Evolutionary conservation across 1,140 invertebrate genomes (phyloP), one percentile per base, ranked within the genome.

Genomic region (Scaptomyza montana): DNA sequence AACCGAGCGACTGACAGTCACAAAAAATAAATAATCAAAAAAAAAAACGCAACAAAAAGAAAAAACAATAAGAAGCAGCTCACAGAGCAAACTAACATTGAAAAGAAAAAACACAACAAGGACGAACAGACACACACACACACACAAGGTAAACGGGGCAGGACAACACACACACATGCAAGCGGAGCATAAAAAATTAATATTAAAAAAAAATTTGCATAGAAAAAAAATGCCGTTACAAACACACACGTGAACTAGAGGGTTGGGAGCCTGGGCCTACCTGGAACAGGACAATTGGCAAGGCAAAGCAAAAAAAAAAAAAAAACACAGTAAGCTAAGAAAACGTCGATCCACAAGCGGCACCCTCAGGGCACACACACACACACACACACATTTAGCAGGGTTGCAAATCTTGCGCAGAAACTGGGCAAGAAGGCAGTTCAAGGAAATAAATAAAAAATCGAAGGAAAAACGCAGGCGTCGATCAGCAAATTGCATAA

Each of bases 211-310:
- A 89, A 89, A 89, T 89, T 89, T 89, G 84, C 84, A 89, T 89
- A 89, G 79, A 89, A 84, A 89, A 86, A 87, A 89, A 89, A 89
- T 89, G 76, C 84, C 84, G 84, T 87, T 87, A 87, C 82, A 89
- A 16, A 16, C 66, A 64, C 66, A 63, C 46, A 71, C 45, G 10
- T 6, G 39, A 49, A 30, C 9, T 39, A 36, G 50, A 30, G 43
- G 13, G 30, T 12, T 13, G 51, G 16, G 25, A 49, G 33, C 21
- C 49, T 16, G 67, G 21, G 65, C 72, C 81, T 86, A 86, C 82
- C 82, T 86, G 84, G 68, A 60, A 33, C 13, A 46, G 30, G 54
- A 59, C 57, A 63, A 60, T 62, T 51, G 63, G 36, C 39, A 41
- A 41, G 56, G 4, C 53, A 41, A 41, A 50, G 4, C n/a, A n/a